Percentiles rank a stretch among this genome's conserved stretches.
These are phyloP conservation scores for Vulpes vulpes DNA, from an alignment of 2,113 vertebrate species.

Conservation along the genomic window DNA sequence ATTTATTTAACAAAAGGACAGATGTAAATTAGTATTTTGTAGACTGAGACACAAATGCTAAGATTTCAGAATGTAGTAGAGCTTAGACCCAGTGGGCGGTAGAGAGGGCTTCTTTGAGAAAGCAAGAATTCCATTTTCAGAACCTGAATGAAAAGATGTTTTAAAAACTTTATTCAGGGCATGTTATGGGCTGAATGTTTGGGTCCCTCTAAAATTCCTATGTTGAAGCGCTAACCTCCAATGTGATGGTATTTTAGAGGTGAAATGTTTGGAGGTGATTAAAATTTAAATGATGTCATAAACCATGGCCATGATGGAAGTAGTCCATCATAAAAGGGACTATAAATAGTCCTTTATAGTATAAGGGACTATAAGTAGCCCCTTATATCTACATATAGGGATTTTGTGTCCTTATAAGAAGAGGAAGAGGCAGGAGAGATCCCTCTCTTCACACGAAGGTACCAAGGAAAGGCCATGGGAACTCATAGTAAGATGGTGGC, in stretches of 20 bases:
- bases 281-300: background rate
- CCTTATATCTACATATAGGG: background rate
- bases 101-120: constrained; percentile 28
- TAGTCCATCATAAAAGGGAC: background rate
- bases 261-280: background rate
- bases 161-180: background rate
- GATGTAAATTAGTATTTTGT: constrained; percentile 68
- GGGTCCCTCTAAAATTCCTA: background rate
- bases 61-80: constrained; percentile 18
- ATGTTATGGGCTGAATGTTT: background rate
- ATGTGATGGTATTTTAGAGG: background rate
- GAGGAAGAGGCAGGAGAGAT: background rate
- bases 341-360: no score
- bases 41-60: constrained; percentile 43
- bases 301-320: background rate
- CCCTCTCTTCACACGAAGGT: background rate
- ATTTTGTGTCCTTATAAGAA: background rate
- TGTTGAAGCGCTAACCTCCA: background rate
- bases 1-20: constrained; percentile 69
- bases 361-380: no score
- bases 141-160: constrained; percentile 47
- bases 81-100: constrained; percentile 55
- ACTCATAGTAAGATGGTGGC: background rate
- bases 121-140: constrained; percentile 26
- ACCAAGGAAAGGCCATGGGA: background rate